Evolutionary conservation across 2,888 invertebrate species (phyloP), one percentile per base, ranked within the genome.

Genomic region (Drosophila prolongata): DNA sequence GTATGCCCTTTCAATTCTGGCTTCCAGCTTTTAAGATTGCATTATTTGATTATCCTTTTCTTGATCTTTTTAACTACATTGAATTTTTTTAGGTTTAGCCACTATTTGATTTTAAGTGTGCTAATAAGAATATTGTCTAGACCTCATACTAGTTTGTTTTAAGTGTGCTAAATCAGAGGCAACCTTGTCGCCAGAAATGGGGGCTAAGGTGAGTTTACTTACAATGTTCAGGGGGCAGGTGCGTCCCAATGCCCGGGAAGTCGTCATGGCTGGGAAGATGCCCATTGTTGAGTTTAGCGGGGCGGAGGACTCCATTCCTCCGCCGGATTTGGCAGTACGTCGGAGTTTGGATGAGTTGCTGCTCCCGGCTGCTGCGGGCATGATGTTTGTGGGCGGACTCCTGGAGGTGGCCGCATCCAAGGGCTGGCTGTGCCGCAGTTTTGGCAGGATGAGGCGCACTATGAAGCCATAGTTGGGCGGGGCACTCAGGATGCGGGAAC

Each of bases 401-500:
- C 74, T 61, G 16, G 35, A 19, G 24, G 46, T 53, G 53, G 19
- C 42, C 46, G 14, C 57, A 37, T 65, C 47, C 53, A 43, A 30
- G 6, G 76, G 75, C 37, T 72, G 85, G 27, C 65, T 79, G 72
- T 84, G 86, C 16, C 87, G 79, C 59, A 90, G 71, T 78, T 91
- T 91, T 60, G 91, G 91, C 78, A 90, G 77, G 62, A 92, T 91
- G 60, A 92, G 81, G 43, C 92, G 90, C 64, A 92, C 90, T 38
- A 92, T 91, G 69, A 92, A 92, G 11, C 92, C 92, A 65, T 91
- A 90, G 54, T 85, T 89, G 59, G 90, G 83, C 47, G 92, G 91
- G 24, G 92, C 91, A 44, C 89, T 91, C 53, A 92, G 66, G 47
- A 90, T 91, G 58, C 92, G 89, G 52, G 90, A 89, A 62, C 92